phyloP scores from a whole-genome alignment of 2,113 vertebrate genomes.

The Xenus cinereus region DNA sequence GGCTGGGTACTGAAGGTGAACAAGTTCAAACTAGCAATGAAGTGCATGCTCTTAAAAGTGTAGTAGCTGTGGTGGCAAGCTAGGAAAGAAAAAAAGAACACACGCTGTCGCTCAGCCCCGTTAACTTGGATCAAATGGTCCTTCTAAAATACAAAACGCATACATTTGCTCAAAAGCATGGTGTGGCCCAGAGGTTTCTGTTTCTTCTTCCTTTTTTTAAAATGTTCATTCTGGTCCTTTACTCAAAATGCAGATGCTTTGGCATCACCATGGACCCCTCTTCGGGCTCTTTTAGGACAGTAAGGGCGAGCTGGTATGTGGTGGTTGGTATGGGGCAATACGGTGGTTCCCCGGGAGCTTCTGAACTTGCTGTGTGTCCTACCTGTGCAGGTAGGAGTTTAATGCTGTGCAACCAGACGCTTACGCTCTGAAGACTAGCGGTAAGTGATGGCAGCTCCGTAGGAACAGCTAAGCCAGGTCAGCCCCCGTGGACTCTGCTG shows the following conservation, averaged over 20 bases:
- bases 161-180: background rate
- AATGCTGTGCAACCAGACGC: background rate
- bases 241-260: background rate
- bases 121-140: background rate
- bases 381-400: background rate
- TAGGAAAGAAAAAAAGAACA: background rate
- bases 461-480: background rate
- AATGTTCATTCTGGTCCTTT: background rate
- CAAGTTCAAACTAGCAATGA: background rate
- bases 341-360: background rate
- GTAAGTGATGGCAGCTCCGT: background rate
- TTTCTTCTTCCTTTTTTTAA: accelerated
- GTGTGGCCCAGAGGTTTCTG: background rate
- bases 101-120: background rate
- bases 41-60: background rate
- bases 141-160: background rate
- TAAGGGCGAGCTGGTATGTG: background rate
- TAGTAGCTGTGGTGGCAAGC: background rate
- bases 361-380: background rate
- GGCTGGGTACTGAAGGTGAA: background rate
- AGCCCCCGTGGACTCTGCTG: background rate
- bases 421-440: background rate
- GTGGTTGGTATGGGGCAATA: background rate
- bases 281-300: background rate
- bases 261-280: accelerated